Conservation (phyloP, 2,113 vertebrate species). For the Nanorana parkeri region DNA sequence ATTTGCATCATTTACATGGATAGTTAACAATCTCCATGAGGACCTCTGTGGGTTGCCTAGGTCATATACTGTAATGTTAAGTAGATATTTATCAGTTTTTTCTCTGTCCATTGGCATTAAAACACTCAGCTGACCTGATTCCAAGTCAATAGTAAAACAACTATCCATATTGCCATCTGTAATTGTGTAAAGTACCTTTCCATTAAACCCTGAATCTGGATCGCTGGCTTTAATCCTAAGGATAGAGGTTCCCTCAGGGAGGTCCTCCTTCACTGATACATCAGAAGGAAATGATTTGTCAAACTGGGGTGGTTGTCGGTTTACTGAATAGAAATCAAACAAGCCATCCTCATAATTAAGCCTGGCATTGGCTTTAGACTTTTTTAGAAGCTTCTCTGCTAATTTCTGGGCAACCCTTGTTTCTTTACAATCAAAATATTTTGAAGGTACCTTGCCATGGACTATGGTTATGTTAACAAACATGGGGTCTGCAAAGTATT, state of each 20-base stretch:
- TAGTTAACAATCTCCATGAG: conserved; percentile 85
- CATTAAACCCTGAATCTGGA: conserved; percentile 93
- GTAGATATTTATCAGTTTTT: conserved; percentile 86
- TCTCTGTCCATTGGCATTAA: conserved; percentile 94
- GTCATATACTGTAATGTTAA: conserved; percentile 94
- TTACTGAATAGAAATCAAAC: conserved; percentile 92
- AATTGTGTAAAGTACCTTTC: conserved; percentile 89
- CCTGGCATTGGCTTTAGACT: conserved; percentile 87
- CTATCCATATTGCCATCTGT: conserved; percentile 89
- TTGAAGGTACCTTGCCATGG: conserved; percentile 83
- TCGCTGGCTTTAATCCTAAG: conserved; percentile 89
- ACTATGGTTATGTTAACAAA: conserved; percentile 93
- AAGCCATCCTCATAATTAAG: conserved; percentile 90
- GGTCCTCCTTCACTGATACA: conserved; percentile 86
- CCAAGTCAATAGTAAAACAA: conserved; percentile 89
- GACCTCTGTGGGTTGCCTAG: conserved; percentile 90
- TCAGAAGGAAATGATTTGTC: conserved; percentile 91
- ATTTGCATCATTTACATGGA: conserved; percentile 90
- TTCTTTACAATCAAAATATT: conserved; percentile 90
- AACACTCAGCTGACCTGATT: conserved; percentile 85
- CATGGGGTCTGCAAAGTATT: conserved; percentile 93
- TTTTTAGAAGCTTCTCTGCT: conserved; percentile 94
- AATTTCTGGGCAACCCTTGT: conserved; percentile 92
- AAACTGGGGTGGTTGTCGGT: conserved; percentile 92
- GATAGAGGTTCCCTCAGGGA: conserved; percentile 82